Conservation (phyloP, 2,113 vertebrate species). For the Panthera tigris region DNA sequence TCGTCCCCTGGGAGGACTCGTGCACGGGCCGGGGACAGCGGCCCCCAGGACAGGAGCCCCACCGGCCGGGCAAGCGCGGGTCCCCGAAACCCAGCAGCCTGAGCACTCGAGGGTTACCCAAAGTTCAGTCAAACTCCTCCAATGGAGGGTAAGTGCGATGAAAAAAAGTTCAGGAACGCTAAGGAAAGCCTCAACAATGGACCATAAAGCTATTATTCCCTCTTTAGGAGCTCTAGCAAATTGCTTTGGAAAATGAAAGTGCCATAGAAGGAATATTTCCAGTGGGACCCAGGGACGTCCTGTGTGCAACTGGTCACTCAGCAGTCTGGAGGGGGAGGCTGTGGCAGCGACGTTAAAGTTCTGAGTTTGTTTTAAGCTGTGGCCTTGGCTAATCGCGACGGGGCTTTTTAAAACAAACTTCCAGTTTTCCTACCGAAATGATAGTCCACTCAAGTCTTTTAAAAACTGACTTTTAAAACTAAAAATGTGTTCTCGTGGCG, state of each 20-base stretch:
- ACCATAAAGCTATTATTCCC: not conserved
- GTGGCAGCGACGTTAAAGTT: rapidly evolving
- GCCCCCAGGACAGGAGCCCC: not conserved
- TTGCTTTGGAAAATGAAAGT: conserved; percentile 73
- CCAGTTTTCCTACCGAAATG: not conserved
- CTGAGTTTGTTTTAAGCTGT: not conserved
- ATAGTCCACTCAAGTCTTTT: not conserved
- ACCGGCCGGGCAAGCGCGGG: not conserved
- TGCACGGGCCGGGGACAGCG: rapidly evolving
- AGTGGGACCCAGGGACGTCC: not conserved
- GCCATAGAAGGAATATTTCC: not conserved
- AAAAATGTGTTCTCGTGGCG: not conserved
- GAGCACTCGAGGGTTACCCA: not conserved
- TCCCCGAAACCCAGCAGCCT: rapidly evolving
- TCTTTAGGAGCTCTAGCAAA: not conserved
- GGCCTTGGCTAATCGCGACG: not conserved
- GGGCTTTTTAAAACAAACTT: not conserved
- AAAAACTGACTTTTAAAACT: conserved; percentile 47
- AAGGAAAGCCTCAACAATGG: rapidly evolving
- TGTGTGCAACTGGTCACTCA: rapidly evolving
- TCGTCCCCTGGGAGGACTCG: rapidly evolving
- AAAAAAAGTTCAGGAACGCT: not conserved
- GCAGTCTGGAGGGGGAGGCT: rapidly evolving
- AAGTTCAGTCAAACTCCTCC: not conserved
- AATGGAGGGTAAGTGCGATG: not conserved